phyloP scores from a whole-genome alignment of 2,113 vertebrate species.

The Hydrolagus affinis region DNA sequence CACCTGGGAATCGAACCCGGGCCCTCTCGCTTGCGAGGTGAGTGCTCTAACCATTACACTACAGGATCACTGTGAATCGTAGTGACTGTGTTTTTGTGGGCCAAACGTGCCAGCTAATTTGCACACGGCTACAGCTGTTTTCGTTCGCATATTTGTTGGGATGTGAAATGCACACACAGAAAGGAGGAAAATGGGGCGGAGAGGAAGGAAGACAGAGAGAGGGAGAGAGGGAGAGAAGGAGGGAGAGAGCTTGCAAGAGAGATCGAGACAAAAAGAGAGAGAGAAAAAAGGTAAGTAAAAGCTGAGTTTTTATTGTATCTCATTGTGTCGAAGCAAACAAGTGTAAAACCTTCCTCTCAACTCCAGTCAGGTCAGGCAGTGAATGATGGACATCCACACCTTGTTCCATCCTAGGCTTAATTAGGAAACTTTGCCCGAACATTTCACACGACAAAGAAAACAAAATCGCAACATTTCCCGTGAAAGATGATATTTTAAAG shows the following conservation, averaged over 20 bases:
- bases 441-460: constrained; percentile 9
- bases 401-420: neutral
- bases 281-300: neutral
- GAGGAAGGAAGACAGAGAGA: neutral
- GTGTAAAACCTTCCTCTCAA: too few species aligned
- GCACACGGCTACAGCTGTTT: neutral
- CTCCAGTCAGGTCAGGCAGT: too few species aligned
- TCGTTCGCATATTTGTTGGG: neutral
- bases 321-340: too few species aligned
- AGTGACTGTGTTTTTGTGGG: too few species aligned
- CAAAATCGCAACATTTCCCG: constrained; percentile 5
- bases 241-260: neutral
- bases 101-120: neutral
- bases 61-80: neutral
- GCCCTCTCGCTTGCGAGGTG: too few species aligned
- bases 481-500: constrained; percentile 29
- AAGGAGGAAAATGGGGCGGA: neutral
- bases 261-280: neutral
- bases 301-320: too few species aligned
- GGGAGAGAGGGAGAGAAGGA: neutral
- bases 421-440: neutral
- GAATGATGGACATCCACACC: neutral
- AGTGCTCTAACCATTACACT: too few species aligned
- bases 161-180: neutral
- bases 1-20: too few species aligned